Conservation (phyloP, 2,888 invertebrate species). For the Silvanus unidentatus region DNA sequence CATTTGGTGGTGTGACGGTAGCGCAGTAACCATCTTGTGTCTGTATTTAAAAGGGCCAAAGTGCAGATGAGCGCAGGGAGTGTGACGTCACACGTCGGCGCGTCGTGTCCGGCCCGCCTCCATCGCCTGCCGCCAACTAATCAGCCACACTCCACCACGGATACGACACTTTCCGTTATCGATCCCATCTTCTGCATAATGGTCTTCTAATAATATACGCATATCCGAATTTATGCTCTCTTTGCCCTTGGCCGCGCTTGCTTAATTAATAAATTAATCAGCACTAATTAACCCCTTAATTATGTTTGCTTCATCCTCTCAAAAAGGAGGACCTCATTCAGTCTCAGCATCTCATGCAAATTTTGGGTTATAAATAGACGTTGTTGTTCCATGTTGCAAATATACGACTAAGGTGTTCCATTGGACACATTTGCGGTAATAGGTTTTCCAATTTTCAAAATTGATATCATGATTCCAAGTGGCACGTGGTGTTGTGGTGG, state of each 20-base stretch:
- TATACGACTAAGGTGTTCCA: too few relatives aligned
- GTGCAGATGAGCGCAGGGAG: constrained; percentile 26
- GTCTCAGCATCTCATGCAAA: too few relatives aligned
- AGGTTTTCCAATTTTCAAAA: constrained; percentile 42
- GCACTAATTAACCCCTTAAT: too few relatives aligned
- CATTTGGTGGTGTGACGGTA: constrained; percentile 33
- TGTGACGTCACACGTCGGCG: constrained; percentile 35
- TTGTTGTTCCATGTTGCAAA: too few relatives aligned
- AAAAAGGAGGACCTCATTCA: too few relatives aligned
- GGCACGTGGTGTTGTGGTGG: constrained; percentile 17
- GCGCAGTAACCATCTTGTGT: constrained; percentile 40
- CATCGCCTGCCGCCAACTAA: constrained; percentile 39
- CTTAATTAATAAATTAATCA: too few relatives aligned
- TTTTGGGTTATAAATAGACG: constrained; percentile 1
- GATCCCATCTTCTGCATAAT: constrained; percentile 25
- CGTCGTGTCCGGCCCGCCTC: constrained; percentile 36
- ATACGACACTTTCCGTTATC: constrained; percentile 40
- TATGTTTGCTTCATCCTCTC: too few relatives aligned
- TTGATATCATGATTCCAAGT: constrained; percentile 37
- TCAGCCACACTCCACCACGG: constrained; percentile 32
- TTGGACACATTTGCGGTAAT: constrained; percentile 29
- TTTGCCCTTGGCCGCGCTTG: too few relatives aligned
- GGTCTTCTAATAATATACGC: background rate
- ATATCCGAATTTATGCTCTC: too few relatives aligned
- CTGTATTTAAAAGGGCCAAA: constrained; percentile 20